Conservation (phyloP, 1,140 invertebrate genomes). For the Drosophila kikkawai region DNA sequence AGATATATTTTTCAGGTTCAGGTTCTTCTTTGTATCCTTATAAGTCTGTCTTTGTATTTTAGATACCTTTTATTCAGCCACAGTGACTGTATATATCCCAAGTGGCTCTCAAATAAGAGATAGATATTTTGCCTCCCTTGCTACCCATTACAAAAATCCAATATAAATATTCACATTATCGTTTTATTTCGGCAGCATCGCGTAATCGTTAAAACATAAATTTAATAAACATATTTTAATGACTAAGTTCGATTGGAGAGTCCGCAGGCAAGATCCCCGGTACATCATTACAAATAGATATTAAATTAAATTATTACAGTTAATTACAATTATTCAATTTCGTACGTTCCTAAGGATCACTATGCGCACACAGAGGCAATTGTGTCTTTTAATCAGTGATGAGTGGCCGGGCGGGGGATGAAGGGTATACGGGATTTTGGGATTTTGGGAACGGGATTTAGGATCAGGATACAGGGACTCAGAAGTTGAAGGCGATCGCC, state of each 20-base stretch:
- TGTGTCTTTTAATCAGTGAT: conserved; percentile 70
- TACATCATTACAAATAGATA: conserved; percentile 72
- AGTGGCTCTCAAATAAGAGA: too few relatives aligned
- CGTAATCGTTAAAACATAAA: conserved; percentile 61
- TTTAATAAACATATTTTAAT: conserved; percentile 82
- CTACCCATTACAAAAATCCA: not conserved
- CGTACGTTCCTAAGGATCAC: conserved; percentile 70
- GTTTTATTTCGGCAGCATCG: conserved; percentile 67
- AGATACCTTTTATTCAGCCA: not conserved
- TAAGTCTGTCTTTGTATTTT: not conserved
- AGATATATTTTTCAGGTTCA: too few relatives aligned
- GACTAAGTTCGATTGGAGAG: conserved; percentile 78
- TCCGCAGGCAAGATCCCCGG: conserved; percentile 44
- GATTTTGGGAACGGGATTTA: conserved; percentile 21
- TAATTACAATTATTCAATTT: conserved; percentile 81
- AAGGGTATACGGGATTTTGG: conserved; percentile 4
- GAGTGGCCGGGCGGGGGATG: conserved; percentile 20
- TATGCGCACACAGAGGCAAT: conserved; percentile 78
- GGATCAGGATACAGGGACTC: conserved; percentile 11
- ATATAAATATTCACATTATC: conserved; percentile 58
- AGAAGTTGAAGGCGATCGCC: conserved; percentile 65
- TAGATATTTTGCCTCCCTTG: not conserved
- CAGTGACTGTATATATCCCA: not conserved
- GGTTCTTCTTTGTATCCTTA: not conserved
- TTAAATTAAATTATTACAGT: conserved; percentile 80